Conservation (phyloP, 2,888 invertebrate species). For the Heliothis peltigera region DNA sequence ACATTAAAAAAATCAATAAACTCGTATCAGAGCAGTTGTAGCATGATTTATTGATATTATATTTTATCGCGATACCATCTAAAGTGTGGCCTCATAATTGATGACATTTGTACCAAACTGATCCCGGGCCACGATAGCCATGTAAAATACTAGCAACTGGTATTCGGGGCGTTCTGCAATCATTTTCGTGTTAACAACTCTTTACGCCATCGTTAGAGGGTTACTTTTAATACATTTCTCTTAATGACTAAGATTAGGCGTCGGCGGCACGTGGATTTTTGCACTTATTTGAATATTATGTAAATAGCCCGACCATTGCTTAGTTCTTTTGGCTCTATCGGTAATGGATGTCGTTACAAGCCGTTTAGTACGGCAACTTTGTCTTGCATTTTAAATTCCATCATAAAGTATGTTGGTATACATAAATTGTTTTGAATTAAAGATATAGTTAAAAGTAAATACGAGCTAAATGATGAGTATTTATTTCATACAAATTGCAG, state of each 20-base stretch:
- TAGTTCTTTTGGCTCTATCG: conserved; percentile 69
- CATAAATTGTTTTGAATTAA: conserved; percentile 22
- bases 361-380: conserved; percentile 38
- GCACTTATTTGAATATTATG: conserved; percentile 85
- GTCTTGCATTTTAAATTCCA: conserved; percentile 44
- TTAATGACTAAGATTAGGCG: conserved; percentile 80
- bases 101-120: conserved; percentile 82
- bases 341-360: conserved; percentile 54
- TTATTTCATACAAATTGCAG: too few relatives aligned
- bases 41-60: conserved; percentile 87
- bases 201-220: conserved; percentile 68
- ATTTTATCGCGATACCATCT: conserved; percentile 87
- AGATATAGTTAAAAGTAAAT: too few relatives aligned
- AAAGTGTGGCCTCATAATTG: conserved; percentile 86
- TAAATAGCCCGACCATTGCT: conserved; percentile 72
- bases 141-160: conserved; percentile 47
- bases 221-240: conserved; percentile 78
- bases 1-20: conserved; percentile 88
- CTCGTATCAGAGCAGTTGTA: conserved; percentile 82
- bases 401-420: too few relatives aligned
- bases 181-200: conserved; percentile 87
- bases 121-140: conserved; percentile 63
- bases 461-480: too few relatives aligned
- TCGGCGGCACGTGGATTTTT: conserved; percentile 72
- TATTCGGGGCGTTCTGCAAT: conserved; percentile 72